phyloP scores from a whole-genome alignment of 2,797 vertebrate genomes.

The Pygocentrus nattereri region DNA sequence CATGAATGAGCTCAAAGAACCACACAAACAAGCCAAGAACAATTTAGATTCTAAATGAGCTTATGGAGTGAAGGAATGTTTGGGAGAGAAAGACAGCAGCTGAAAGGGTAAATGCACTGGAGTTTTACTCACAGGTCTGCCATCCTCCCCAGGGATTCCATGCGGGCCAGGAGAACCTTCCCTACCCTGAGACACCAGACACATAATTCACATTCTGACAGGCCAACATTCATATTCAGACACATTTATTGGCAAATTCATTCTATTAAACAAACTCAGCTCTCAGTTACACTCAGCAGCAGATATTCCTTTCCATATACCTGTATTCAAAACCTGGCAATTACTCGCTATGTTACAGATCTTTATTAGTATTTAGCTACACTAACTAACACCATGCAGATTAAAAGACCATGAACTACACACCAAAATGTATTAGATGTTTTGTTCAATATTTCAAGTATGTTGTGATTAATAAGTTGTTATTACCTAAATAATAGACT shows the following conservation, averaged over 20 bases:
- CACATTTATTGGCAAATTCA: not conserved
- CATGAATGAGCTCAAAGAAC: not conserved
- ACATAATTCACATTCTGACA: slow-evolving; percentile 26
- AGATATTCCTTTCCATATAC: too few species aligned
- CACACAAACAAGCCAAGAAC: not conserved
- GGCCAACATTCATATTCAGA: slow-evolving; percentile 7
- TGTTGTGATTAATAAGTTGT: too few species aligned
- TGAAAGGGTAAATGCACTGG: not conserved
- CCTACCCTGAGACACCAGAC: slow-evolving; percentile 70
- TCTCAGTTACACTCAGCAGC: too few species aligned
- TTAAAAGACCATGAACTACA: too few species aligned
- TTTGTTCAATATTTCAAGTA: too few species aligned
- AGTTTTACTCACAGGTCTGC: slow-evolving; percentile 80
- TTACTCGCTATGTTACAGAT: too few species aligned
- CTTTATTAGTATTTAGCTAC: too few species aligned
- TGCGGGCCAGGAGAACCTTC: slow-evolving; percentile 79
- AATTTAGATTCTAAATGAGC: not conserved
- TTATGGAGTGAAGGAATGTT: not conserved
- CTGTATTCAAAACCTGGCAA: too few species aligned
- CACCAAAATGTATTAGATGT: too few species aligned
- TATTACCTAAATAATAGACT: too few species aligned
- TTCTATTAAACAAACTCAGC: too few species aligned
- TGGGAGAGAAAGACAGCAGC: not conserved
- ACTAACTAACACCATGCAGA: too few species aligned
- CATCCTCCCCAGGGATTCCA: slow-evolving; percentile 82